phyloP scores from a whole-genome alignment of 2,113 vertebrate genomes.

The Microcebus lehilahytsara region DNA sequence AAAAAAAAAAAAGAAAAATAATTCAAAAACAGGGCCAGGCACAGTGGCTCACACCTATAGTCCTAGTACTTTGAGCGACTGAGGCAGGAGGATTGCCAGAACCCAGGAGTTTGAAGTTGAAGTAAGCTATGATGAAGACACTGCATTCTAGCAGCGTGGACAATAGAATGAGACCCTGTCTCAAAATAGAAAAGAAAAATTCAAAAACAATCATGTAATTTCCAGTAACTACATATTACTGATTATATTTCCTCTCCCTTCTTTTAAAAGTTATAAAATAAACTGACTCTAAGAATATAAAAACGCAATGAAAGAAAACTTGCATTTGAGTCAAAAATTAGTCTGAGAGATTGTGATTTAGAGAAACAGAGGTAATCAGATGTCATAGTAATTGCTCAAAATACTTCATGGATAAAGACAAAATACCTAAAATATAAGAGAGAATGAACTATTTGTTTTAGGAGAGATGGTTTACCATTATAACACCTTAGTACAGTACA shows the following conservation, averaged over 20 bases:
- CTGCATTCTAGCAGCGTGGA: no score
- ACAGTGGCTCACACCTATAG: no score
- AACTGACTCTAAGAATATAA: constrained; percentile 39
- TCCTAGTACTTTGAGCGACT: no score
- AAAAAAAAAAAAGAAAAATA: no score
- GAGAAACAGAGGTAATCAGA: constrained; percentile 10
- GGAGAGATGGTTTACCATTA: neutral
- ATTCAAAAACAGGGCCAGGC: neutral
- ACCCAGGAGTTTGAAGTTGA: no score
- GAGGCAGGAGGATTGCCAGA: no score
- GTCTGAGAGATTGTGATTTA: neutral
- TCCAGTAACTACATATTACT: constrained; percentile 47
- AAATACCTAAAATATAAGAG: neutral
- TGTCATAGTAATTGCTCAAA: constrained; percentile 36
- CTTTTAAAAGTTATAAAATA: constrained; percentile 35
- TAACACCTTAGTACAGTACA: neutral
- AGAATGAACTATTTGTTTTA: neutral
- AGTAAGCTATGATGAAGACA: no score
- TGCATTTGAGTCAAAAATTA: neutral
- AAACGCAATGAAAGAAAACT: constrained; percentile 33
- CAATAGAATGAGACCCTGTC: no score
- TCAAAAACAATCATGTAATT: constrained; percentile 29
- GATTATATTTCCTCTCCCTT: constrained; percentile 33
- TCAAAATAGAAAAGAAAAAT: no score
- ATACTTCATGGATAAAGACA: constrained; percentile 36